These are phyloP conservation scores for Neodon shergylaensis DNA, from an alignment of 2,113 vertebrate species.

Conservation along the genomic window DNA sequence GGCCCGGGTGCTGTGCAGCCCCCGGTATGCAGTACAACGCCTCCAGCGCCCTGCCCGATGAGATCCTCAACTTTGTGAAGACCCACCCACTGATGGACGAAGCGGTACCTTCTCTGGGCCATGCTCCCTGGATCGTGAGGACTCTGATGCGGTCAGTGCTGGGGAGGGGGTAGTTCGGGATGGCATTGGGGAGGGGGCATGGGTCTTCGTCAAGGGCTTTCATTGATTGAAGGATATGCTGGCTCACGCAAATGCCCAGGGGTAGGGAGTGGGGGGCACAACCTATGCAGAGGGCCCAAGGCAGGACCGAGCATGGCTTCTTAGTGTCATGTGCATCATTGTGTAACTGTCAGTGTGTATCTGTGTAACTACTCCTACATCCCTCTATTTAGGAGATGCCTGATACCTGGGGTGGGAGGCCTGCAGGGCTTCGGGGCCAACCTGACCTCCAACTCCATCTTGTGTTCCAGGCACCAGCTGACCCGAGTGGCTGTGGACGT, in stretches of 20 bases:
- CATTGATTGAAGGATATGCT: too few relatives aligned
- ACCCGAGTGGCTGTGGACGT: conserved; percentile 96
- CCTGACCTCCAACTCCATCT: rapidly evolving
- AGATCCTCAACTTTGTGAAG: conserved; percentile 97
- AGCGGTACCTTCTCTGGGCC: conserved; percentile 92
- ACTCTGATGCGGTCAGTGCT: conserved; percentile 93
- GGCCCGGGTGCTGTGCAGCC: conserved; percentile 93
- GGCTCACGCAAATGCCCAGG: neutral
- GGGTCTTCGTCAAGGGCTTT: neutral
- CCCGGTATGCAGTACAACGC: conserved; percentile 94
- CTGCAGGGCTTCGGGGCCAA: rapidly evolving
- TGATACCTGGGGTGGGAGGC: rapidly evolving
- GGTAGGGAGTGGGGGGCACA: neutral
- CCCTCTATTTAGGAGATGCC: neutral
- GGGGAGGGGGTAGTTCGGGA: neutral
- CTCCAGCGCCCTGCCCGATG: conserved; percentile 95
- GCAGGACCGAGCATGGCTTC: too few relatives aligned
- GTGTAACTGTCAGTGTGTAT: too few relatives aligned
- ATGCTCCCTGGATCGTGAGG: conserved; percentile 94
- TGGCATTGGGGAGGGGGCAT: neutral
- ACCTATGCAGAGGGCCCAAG: neutral
- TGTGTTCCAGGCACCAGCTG: conserved; percentile 91
- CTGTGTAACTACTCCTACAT: neutral
- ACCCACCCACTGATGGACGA: conserved; percentile 98
- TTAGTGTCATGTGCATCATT: neutral